These are phyloP conservation scores for Lycaon pictus DNA, from an alignment of 2,113 vertebrate genomes.

Conservation along the genomic window DNA sequence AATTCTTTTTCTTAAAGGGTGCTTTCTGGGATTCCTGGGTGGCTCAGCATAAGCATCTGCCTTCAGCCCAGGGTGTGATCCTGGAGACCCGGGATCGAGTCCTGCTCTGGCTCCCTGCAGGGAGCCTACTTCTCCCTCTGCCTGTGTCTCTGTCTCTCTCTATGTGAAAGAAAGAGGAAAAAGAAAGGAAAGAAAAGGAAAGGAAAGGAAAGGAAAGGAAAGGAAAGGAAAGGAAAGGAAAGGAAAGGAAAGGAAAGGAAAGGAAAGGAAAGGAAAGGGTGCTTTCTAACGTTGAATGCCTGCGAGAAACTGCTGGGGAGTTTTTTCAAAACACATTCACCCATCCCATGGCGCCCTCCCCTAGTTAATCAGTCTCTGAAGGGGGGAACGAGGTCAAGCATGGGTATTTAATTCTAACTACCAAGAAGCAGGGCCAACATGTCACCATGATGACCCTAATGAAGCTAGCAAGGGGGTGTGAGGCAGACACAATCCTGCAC, in stretches of 20 bases:
- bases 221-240: too few relatives aligned
- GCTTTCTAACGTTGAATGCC: background rate
- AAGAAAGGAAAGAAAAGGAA: too few relatives aligned
- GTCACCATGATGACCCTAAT: background rate
- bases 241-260: too few relatives aligned
- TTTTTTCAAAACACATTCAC: background rate
- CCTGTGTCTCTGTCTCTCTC: too few relatives aligned
- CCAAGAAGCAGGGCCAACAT: background rate
- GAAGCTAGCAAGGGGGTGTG: background rate
- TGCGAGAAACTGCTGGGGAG: background rate
- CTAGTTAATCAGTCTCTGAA: background rate
- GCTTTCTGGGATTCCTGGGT: background rate
- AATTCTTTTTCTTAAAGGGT: background rate
- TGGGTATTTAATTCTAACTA: background rate
- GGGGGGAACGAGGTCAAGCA: background rate
- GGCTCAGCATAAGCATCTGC: too few relatives aligned
- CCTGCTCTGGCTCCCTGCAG: too few relatives aligned
- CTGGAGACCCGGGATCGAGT: too few relatives aligned
- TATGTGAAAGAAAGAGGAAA: too few relatives aligned
- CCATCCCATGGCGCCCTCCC: background rate
- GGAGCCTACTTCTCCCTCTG: too few relatives aligned
- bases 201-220: too few relatives aligned
- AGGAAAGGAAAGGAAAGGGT: too few relatives aligned
- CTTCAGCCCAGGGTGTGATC: too few relatives aligned
- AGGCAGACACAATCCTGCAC: background rate